These are phyloP conservation scores for Drosophila seclusa DNA, from an alignment of 2,888 invertebrate genomes.

Conservation along the genomic window DNA sequence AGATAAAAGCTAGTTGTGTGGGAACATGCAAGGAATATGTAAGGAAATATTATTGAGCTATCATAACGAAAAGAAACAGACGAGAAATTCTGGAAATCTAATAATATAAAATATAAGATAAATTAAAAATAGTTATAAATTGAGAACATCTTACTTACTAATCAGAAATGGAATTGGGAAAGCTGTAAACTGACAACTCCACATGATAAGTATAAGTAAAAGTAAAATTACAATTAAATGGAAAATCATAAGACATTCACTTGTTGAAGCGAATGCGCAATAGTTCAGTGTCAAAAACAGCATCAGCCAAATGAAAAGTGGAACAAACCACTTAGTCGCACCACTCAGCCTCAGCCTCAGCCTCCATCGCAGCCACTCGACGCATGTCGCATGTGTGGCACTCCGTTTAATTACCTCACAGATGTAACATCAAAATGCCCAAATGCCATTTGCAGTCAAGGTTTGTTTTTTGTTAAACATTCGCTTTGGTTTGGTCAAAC, in stretches of 20 bases:
- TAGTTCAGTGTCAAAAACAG: conserved; percentile 34
- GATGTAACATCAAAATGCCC: conserved; percentile 56
- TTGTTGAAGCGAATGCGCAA: not conserved
- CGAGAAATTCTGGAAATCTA: not conserved
- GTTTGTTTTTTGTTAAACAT: conserved; percentile 26
- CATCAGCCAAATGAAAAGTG: conserved; percentile 34
- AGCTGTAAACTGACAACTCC: not conserved
- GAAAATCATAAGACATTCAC: not conserved
- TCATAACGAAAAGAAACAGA: not conserved
- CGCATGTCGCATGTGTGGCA: conserved; percentile 30
- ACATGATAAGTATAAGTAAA: not conserved
- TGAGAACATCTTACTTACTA: not conserved
- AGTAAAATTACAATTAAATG: not conserved
- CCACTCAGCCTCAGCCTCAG: conserved; percentile 12
- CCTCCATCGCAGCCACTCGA: not conserved
- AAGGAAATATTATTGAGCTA: not conserved
- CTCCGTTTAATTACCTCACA: conserved; percentile 60
- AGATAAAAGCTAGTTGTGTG: not conserved
- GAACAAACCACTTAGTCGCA: conserved; percentile 53
- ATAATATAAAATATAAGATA: not conserved
- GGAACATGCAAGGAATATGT: not conserved
- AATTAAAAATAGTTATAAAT: not conserved
- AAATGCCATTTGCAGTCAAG: conserved; percentile 58
- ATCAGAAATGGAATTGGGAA: not conserved
- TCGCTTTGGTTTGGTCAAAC: conserved; percentile 20